A percentile compares a stretch with the other conserved stretches of the same genome.
These are phyloP conservation scores for Rhabdornis inornatus DNA, from an alignment of 2,113 vertebrate genomes.

Conservation along the genomic window DNA sequence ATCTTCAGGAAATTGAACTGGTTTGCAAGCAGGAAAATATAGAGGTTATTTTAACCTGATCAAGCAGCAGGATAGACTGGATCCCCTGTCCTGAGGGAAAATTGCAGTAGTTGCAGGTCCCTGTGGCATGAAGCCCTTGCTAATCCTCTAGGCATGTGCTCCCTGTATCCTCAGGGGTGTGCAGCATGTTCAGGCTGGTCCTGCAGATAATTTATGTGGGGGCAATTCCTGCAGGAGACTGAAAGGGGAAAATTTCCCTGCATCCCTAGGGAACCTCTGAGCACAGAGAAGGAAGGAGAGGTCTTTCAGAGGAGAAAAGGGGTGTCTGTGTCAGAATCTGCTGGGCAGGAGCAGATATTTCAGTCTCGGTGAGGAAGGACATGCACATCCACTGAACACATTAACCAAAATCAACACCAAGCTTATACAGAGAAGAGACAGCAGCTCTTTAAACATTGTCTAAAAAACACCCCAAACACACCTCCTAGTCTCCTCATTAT, in stretches of 20 bases:
- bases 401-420: background rate
- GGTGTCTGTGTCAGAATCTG: background rate
- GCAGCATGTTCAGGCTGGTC: background rate
- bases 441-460: background rate
- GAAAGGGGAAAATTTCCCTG: background rate
- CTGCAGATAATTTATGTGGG: background rate
- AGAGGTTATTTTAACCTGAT: slow-evolving; percentile 16
- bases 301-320: background rate
- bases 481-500: background rate
- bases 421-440: background rate
- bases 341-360: background rate
- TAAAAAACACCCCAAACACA: background rate
- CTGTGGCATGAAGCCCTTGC: background rate
- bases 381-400: accelerated
- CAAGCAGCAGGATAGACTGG: slow-evolving; percentile 8
- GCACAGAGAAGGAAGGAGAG: background rate
- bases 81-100: background rate
- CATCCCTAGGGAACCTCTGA: background rate
- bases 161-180: accelerated
- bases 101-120: background rate
- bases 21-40: background rate
- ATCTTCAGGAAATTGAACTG: slow-evolving; percentile 9
- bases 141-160: background rate
- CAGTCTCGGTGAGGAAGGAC: background rate
- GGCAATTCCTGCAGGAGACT: accelerated